Evolutionary conservation across 2,888 invertebrate species (phyloP).

Genomic region (Leptopilina syphax): DNA sequence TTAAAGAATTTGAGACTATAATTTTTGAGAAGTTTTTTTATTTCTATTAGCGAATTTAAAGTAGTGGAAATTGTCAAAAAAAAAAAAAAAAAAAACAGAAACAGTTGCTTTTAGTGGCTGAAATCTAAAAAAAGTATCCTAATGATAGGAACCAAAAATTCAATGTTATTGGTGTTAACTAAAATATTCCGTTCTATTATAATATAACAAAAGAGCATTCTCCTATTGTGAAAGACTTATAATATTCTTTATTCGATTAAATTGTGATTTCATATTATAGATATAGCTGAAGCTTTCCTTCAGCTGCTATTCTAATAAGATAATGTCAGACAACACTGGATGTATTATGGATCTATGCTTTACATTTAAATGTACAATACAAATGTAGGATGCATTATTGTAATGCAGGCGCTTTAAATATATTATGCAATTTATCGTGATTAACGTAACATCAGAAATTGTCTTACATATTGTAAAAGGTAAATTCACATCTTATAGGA

Average conservation of each 20-base stretch:
- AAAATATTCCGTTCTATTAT: conserved; percentile 1
- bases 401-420: conserved; percentile 1
- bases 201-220: conserved; percentile 11
- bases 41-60: no score
- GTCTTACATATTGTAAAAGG: background rate
- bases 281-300: background rate
- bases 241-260: conserved; percentile 12
- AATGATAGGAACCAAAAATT: no score
- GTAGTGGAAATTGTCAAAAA: no score
- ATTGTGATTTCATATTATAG: background rate
- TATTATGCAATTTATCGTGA: conserved; percentile 34
- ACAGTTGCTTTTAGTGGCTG: no score
- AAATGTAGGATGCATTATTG: conserved; percentile 10
- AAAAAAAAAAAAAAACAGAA: no score
- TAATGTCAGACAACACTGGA: conserved; percentile 20
- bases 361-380: background rate
- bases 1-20: no score
- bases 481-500: no score
- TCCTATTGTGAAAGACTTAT: conserved; percentile 21
- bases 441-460: conserved; percentile 28
- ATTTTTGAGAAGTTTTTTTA: no score
- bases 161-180: background rate
- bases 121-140: no score
- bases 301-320: background rate
- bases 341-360: background rate